Percentiles rank a stretch among this genome's conserved stretches.
These are phyloP conservation scores for Cenopis cana DNA, from an alignment of 2,888 invertebrate genomes.

Conservation along the genomic window DNA sequence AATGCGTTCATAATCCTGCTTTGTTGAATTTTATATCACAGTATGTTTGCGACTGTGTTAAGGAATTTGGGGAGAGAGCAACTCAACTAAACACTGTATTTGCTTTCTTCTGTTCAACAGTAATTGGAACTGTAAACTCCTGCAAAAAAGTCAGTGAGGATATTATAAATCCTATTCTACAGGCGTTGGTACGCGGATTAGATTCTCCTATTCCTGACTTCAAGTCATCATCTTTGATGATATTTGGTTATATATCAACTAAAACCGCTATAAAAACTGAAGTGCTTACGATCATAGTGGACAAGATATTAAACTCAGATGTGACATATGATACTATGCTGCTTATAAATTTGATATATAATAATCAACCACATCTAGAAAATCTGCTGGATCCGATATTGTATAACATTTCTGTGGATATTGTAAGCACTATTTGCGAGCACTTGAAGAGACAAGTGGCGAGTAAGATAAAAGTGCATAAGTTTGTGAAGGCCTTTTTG, in stretches of 20 bases:
- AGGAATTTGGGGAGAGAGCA: constrained; percentile 85
- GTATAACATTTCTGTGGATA: constrained; percentile 71
- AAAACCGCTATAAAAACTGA: constrained; percentile 87
- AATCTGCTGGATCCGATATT: constrained; percentile 83
- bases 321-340: constrained; percentile 86
- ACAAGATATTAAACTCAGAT: constrained; percentile 68
- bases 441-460: constrained; percentile 83
- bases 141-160: constrained; percentile 84
- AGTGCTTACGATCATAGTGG: constrained; percentile 86
- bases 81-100: constrained; percentile 88
- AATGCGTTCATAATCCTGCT: constrained; percentile 84
- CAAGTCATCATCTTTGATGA: constrained; percentile 89
- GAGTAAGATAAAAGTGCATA: constrained; percentile 82
- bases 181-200: constrained; percentile 89
- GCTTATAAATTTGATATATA: constrained; percentile 89
- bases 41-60: constrained; percentile 75
- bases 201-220: constrained; percentile 88
- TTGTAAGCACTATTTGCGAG: constrained; percentile 66
- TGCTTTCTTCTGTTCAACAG: constrained; percentile 92
- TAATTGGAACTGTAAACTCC: constrained; percentile 89
- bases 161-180: constrained; percentile 88
- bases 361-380: constrained; percentile 84
- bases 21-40: constrained; percentile 68
- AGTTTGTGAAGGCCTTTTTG: constrained; percentile 85
- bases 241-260: constrained; percentile 88